These are phyloP conservation scores for Agrotis clavis DNA, from an alignment of 2,888 invertebrate genomes.

Conservation along the genomic window DNA sequence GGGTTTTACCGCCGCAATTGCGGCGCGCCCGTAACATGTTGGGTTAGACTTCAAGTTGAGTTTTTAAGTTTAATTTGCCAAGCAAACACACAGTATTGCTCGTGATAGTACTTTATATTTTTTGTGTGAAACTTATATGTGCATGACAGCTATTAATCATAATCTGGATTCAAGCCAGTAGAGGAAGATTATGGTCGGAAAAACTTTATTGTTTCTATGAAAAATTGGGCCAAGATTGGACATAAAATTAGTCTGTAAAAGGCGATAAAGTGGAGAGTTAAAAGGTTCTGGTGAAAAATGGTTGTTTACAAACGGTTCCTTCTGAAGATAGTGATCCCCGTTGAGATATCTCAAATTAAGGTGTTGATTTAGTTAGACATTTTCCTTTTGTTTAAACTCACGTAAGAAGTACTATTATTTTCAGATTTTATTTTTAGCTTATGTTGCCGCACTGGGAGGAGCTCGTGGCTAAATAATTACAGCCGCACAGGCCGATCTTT, in stretches of 20 bases:
- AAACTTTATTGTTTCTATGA: constrained; percentile 46
- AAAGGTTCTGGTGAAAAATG: constrained; percentile 28
- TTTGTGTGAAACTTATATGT: constrained; percentile 20
- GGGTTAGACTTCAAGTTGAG: too few species aligned
- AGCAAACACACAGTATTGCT: neutral
- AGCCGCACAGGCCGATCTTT: too few species aligned
- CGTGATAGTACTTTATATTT: constrained; percentile 7
- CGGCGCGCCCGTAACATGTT: too few species aligned
- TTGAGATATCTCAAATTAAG: constrained; percentile 26
- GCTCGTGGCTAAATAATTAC: too few species aligned
- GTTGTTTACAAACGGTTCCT: constrained; percentile 43
- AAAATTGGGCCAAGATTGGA: constrained; percentile 19
- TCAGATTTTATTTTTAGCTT: too few species aligned
- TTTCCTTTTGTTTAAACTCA: neutral
- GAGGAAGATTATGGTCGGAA: constrained; percentile 21
- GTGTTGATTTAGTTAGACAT: constrained; percentile 16
- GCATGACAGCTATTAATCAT: constrained; percentile 34
- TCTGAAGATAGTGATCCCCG: constrained; percentile 2
- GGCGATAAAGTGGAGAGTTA: constrained; percentile 4
- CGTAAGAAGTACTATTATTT: too few species aligned
- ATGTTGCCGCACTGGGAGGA: too few species aligned
- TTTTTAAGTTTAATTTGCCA: too few species aligned
- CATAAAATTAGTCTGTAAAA: constrained; percentile 13
- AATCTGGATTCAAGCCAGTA: constrained; percentile 46
- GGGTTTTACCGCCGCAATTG: too few species aligned